Conservation (phyloP, 2,888 invertebrate species). For the Mellilla xanthometata region DNA sequence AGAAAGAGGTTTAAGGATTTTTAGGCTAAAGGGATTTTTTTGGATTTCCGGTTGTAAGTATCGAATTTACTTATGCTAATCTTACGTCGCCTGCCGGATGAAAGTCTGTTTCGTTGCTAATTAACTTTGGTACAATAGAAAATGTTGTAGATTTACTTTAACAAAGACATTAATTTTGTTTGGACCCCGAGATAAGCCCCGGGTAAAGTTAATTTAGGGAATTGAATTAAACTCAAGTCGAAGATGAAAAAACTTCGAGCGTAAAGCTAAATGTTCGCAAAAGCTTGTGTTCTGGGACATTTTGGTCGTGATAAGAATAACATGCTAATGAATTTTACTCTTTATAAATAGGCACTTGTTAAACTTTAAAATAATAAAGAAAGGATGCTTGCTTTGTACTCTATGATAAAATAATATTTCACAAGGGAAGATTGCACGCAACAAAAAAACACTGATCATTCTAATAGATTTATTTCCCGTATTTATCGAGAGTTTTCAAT, state of each 20-base stretch:
- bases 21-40: slow-evolving; percentile 40
- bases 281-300: slow-evolving; percentile 7
- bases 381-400: too few species aligned
- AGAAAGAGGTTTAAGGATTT: slow-evolving; percentile 53
- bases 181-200: slow-evolving; percentile 27
- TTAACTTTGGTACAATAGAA: slow-evolving; percentile 50
- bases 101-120: slow-evolving; percentile 55
- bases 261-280: slow-evolving; percentile 13
- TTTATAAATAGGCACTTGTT: neutral
- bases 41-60: slow-evolving; percentile 47
- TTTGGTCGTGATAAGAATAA: neutral
- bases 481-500: too few species aligned
- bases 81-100: slow-evolving; percentile 64
- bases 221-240: slow-evolving; percentile 28
- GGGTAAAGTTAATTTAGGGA: slow-evolving; percentile 27
- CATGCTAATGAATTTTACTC: neutral
- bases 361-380: too few species aligned
- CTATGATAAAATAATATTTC: too few species aligned
- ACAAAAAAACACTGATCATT: too few species aligned
- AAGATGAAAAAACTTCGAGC: slow-evolving; percentile 25
- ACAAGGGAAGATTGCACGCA: too few species aligned
- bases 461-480: too few species aligned
- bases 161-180: slow-evolving; percentile 35
- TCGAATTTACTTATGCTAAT: slow-evolving; percentile 75
- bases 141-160: slow-evolving; percentile 41